Base-by-base conservation (phyloP, 2,888 invertebrate genomes). In the Ganaspis brasiliensis region DNA sequence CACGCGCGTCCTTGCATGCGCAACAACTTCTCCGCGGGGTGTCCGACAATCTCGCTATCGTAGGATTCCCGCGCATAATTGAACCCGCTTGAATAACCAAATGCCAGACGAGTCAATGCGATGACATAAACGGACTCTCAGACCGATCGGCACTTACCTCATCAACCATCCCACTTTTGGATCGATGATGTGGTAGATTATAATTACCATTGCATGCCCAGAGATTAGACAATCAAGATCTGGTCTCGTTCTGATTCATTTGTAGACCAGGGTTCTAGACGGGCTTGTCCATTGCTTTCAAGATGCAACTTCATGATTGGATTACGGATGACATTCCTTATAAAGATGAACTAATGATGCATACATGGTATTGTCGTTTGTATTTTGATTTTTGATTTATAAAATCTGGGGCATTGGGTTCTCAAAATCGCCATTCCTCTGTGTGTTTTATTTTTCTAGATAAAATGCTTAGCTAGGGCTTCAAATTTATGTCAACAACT, bases 151-250 rank as follows among this genome's bases (percentile, higher is more conserved):
- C 35, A 61, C 61, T 61, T 61, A 16, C 35, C 61, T 61, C 61
- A 61, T 59, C 57, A 59, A 8, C 31, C 8, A 5, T 81, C 78
- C 82, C 81, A 80, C n/a, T 83, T 84, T 84, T 79, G 81, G 77
- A 81, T 79, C 72, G 67, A 37, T 85, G 81, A 84, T 83, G 82
- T 81, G 82, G 76, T 73, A 80, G 75, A 81, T 83, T 84, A 81
- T 81, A 85, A 83, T 84, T 84, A 83, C 84, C 79, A 79, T 74
- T 78, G 78, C 79, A 77, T 70, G 81, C 76, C 74, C 76, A 73
- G 79, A 74, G 76, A 73, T 59, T 81, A 81, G 9, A 59, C 8
- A 61, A 35, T 31, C 61, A 10, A 2, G 59, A 59, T 59, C 8
- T 59, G 16, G 12, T 37, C 9, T 31, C 9, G 57, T 31, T 31